Evolutionary conservation across 1,140 invertebrate genomes (phyloP), one percentile per base, ranked within the genome.

Genomic region (Limonius californicus): DNA sequence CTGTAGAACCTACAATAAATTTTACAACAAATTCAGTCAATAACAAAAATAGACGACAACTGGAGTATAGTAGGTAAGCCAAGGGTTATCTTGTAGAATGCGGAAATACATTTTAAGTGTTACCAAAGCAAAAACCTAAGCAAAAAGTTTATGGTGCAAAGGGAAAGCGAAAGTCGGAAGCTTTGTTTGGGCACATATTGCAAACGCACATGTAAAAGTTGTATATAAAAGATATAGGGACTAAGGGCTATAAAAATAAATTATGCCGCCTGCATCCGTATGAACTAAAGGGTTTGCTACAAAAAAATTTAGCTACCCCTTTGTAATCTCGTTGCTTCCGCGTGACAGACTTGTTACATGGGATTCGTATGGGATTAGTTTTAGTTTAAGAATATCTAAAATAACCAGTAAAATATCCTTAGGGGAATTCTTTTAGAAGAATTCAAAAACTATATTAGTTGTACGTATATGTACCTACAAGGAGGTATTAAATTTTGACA

Each of bases 141-240:
- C 57, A 59, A 59, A 59, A 59, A 59, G 50, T 45, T 57, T 43
- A n/a, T 14, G 18, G 20, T 35, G 20, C 15, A 59, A 30, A 42
- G 14, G 57, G 43, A 59, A 59, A 50, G 21, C 43, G 57, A 59
- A 59, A 59, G 45, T 47, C 57, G 43, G 45, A 59, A 59, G 57
- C 45, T 59, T 47, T 47, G 21, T 21, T 27, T 27, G 57, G 18
- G 19, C 35, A 50, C 43, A 50, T 59, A 27, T 59, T 59, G 43
- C 20, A 43, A 47, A 27, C 45, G 14, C 32, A 15, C 43, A 50
- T 47, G 30, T 16, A 50, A 50, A 23, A 50, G 43, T 30, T 35
- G 20, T 47, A 35, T 27, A 19, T 27, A 47, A 20, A 39, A 43
- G 19, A 43, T 43, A 57, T 21, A 47, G 20, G 30, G 39, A 45